phyloP scores from a whole-genome alignment of 92 coral and sea anemone genomes.

The Zoanthus solanderi region DNA sequence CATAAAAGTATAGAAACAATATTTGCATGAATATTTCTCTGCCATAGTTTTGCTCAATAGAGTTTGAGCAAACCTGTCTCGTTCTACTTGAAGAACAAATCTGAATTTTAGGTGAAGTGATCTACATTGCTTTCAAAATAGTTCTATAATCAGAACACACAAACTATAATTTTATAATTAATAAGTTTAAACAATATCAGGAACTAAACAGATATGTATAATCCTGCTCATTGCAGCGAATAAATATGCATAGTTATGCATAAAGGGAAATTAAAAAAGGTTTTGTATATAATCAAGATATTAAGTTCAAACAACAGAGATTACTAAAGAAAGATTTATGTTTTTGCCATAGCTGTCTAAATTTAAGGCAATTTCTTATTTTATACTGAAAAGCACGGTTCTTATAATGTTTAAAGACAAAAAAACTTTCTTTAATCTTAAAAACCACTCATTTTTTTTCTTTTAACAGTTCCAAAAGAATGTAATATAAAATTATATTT shows the following conservation, averaged over 20 bases:
- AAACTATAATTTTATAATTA: constrained; percentile 38
- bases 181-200: constrained; percentile 17
- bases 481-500: constrained; percentile 20
- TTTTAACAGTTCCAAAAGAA: neutral
- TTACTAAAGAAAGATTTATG: constrained; percentile 44
- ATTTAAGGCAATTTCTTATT: constrained; percentile 41
- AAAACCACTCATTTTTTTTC: constrained; percentile 1
- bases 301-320: constrained; percentile 45
- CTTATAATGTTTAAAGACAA: constrained; percentile 14
- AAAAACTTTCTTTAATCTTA: neutral
- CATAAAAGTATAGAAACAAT: neutral
- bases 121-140: neutral
- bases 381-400: constrained; percentile 38
- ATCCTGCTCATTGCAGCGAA: constrained; percentile 22
- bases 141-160: constrained; percentile 9
- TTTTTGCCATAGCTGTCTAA: constrained; percentile 46
- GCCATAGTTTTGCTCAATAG: neutral
- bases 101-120: neutral
- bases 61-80: neutral
- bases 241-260: constrained; percentile 35
- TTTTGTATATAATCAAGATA: constrained; percentile 46
- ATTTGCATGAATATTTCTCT: constrained; percentile 16
- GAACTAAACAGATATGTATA: constrained; percentile 2
- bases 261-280: constrained; percentile 24
- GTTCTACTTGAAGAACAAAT: neutral